Conservation (phyloP, 2,888 invertebrate species). For the Embidobia sp. region DNA sequence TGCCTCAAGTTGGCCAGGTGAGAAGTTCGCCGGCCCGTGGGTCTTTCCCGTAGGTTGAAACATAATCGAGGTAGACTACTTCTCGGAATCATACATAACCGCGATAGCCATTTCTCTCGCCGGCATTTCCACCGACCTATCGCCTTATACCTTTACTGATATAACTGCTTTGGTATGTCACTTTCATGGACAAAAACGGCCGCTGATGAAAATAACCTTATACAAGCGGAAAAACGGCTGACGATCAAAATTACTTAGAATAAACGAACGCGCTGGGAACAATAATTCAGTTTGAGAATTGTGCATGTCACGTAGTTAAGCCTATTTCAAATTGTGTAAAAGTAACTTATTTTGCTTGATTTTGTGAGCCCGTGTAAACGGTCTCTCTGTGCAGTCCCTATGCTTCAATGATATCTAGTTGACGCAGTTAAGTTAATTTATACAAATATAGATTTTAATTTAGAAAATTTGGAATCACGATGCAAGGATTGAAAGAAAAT, state of each 20-base stretch:
- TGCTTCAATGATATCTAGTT: no score
- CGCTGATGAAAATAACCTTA: slow-evolving; percentile 32
- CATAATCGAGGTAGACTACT: slow-evolving; percentile 59
- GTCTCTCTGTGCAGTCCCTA: no score
- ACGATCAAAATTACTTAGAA: slow-evolving; percentile 24
- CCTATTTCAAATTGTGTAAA: no score
- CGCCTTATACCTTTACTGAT: slow-evolving; percentile 55
- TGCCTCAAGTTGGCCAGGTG: slow-evolving; percentile 29
- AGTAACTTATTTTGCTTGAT: no score
- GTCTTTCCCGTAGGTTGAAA: slow-evolving; percentile 47
- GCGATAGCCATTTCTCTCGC: slow-evolving; percentile 60
- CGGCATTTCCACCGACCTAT: slow-evolving; percentile 57
- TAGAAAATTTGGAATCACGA: no score
- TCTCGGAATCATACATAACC: slow-evolving; percentile 61
- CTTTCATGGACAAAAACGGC: slow-evolving; percentile 54
- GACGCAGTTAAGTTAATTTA: no score
- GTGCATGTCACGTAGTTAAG: no score
- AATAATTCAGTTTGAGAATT: no score
- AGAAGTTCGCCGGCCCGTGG: slow-evolving; percentile 32
- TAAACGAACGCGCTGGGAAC: no score
- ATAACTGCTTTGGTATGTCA: slow-evolving; percentile 56
- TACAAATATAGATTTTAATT: no score
- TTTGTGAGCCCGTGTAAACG: no score
- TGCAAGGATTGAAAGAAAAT: no score
- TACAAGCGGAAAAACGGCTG: slow-evolving; percentile 22